Evolutionary conservation across 2,113 vertebrate species (phyloP).

Genomic region (Tyrannus savana): DNA sequence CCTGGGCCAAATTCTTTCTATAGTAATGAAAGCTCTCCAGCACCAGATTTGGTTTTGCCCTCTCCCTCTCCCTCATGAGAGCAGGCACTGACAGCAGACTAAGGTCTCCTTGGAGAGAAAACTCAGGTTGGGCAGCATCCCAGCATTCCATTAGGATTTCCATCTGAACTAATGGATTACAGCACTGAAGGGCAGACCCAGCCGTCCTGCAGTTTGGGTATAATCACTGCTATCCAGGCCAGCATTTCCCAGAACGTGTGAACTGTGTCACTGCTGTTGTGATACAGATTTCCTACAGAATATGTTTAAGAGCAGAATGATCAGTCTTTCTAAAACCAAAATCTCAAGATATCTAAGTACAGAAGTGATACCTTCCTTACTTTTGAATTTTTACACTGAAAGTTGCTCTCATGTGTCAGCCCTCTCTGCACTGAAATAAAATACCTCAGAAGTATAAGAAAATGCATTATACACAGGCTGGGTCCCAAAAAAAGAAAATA

Average conservation of each 20-base stretch:
- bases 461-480: background rate
- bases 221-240: background rate
- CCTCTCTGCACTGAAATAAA: background rate
- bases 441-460: background rate
- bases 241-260: fast-evolving
- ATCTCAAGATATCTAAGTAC: too few relatives aligned
- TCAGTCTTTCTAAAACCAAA: too few relatives aligned
- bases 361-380: too few relatives aligned
- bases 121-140: background rate
- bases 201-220: background rate
- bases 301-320: too few relatives aligned
- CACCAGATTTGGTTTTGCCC: background rate
- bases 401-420: background rate
- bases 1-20: background rate
- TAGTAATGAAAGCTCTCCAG: background rate
- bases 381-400: background rate
- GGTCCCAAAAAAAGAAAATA: background rate
- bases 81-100: background rate
- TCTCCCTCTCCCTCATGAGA: background rate
- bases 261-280: background rate
- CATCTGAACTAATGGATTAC: background rate
- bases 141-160: background rate
- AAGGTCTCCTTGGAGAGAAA: background rate
- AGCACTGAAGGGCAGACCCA: background rate
- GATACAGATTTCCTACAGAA: background rate